Base-by-base conservation (phyloP, 2,113 vertebrate genomes). In the Chaetodon auriga region DNA sequence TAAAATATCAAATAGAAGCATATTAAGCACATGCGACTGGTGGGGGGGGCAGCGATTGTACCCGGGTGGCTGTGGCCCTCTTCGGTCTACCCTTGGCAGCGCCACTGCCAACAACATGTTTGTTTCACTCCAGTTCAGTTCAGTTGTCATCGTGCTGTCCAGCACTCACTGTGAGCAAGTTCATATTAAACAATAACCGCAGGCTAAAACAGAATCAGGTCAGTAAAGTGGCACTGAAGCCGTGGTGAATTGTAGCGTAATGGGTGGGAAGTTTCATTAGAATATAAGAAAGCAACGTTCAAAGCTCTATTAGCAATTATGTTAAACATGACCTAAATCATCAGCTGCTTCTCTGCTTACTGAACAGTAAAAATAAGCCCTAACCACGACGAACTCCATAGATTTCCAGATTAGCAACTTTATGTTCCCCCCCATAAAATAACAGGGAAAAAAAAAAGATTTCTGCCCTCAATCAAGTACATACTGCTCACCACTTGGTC, bases 101-200 rank as follows among this genome's bases (percentile, higher is more conserved):
- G 30, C 2, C 30, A 30, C 30, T 30, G 30, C 30, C 30, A 60
- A 70, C 51, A 48, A n/a, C 64, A 68, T 71, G 84, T 88, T 88
- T 85, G 41, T 88, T 90, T 92, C 88, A 88, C 76, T 86, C 48
- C 68, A 84, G 78, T 90, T 91, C 81, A 87, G 84, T 54, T 90
- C 71, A 86, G 11, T 72, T 89, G 84, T 84, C 85, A 86, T 87
- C 60, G 80, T 64, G 36, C 21, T 81, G 73, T 78, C 80, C 86
- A 83, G 75, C 63, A 68, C 48, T 82, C 86, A 58, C 61, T 73
- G 61, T 81, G 74, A 86, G 35, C 51, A 84, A 78, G 79, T 75
- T 75, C 21, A 63, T 74, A 71, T 69, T 76, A 68, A 88, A 83
- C 62, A 78, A 36, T 75, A 78, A 80, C 92, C 90, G 82, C 75